Evolutionary conservation across 2,113 vertebrate genomes (phyloP), one percentile per base, ranked within the genome.

Genomic region (Dicentrarchus labrax): DNA sequence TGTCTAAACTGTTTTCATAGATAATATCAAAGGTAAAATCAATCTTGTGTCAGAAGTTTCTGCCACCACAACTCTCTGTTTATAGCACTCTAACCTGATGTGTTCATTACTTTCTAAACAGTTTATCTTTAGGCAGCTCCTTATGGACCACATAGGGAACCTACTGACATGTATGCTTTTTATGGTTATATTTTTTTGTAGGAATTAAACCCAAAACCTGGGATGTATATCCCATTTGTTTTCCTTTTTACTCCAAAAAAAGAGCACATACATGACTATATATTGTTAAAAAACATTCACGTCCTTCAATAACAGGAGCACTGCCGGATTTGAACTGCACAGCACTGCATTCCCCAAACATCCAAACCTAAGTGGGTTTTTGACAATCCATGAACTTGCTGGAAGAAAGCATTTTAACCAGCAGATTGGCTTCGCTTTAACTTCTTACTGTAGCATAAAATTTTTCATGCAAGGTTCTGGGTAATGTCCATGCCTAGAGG

Each of bases 1-100:
- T 19, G 19, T 70, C 89, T 93, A 93, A 94, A 93, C 90, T 95
- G 94, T 95, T 95, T 95, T 90, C 68, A 85, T 51, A 91, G 89
- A 90, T 92, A 89, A 94, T 92, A 91, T 92, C 85, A 84, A 92
- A 87, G 85, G 47, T 72, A 79, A 78, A 87, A 88, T 90, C 74
- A 71, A 24, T 87, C 80, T 72, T 10, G 65, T 88, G 89, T 90
- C 80, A 66, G 39, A 56, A 11, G 60, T 69, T n/a, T 72, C 39
- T 43, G 30, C 65, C 50, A 15, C 70, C 65, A 72, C 64, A 60
- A 30, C 77, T 47, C 69, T 48, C 41, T 62, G 74, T 76, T 90
- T 89, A 41, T 73, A 24, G 71, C 64, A 85, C 82, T 89, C 74
- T 45, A 79, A 2, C 62, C 21, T 56, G 9, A 30, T 43, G 69